Evolutionary conservation across 2,797 vertebrate species (phyloP), one percentile per base, ranked within the genome.

Genomic region (Tokudaia muenninki): DNA sequence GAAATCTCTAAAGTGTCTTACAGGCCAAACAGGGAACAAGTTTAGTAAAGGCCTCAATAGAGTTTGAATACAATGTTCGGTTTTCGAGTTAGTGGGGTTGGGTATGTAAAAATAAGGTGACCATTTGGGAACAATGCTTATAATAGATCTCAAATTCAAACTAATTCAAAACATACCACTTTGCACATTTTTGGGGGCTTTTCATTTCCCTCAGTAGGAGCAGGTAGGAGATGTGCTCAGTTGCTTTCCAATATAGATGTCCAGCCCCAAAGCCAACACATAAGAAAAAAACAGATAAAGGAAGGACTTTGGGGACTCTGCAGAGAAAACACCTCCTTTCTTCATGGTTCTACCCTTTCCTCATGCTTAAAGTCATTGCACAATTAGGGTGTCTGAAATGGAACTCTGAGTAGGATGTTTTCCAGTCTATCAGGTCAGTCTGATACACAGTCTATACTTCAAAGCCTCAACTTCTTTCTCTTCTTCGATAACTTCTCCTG

Each of bases 341-440:
- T 99, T 99, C 99, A 99, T 99, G 94, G 99, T 99, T 59, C 99
- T 99, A 4, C 99, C 99, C 98, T 99, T 99, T 99, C 92, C 99
- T 99, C 99, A 99, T 99, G 98, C 99, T 99, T 97, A 99, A 98
- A 92, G 99, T 99, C 55, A 99, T 99, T 0, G 99, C 99, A 94
- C 99, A 99, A 77, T 99, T 99, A 2, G 99, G 99, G 98, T 99
- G 99, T 97, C 99, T 99, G 98, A 99, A 99, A 98, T 99, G 99
- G 97, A 99, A 99, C 98, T 99, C 99, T 99, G 92, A 99, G 99
- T 93, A 99, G 99, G 98, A 99, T 98, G 98, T 99, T 99, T 98
- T 99, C 99, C 26, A 99, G 99, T 96, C 99, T 99, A 98, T 99
- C 99, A 78, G 99, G 99, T 99, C 99, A 99, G 97, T 99, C 99